Conservation (phyloP, 2,113 vertebrate species). For the Archilochus colubris region DNA sequence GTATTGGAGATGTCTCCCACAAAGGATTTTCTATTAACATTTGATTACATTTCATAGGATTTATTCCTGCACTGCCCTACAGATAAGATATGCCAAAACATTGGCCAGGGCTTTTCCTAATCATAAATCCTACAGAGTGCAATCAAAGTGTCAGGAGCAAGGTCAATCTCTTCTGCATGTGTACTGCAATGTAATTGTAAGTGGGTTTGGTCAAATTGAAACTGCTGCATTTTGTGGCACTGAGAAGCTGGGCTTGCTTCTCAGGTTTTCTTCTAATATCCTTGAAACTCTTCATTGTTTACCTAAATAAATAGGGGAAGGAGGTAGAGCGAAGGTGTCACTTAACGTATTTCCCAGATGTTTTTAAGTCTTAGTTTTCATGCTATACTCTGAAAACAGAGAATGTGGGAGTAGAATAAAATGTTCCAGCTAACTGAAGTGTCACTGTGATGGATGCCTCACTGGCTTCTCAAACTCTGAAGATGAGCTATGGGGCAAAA, state of each 20-base stretch:
- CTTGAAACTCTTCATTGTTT: not conserved
- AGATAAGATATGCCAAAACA: slow-evolving; percentile 40
- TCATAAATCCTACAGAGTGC: slow-evolving; percentile 43
- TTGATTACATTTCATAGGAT: slow-evolving; percentile 62
- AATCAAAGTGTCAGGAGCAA: slow-evolving; percentile 35
- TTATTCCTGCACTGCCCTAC: slow-evolving; percentile 34
- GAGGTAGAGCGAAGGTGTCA: not conserved
- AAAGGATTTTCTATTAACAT: slow-evolving; percentile 39
- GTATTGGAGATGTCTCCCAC: slow-evolving; percentile 3
- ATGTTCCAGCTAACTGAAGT: not conserved
- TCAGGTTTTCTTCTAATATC: not conserved
- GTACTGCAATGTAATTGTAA: not conserved
- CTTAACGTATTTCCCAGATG: not conserved
- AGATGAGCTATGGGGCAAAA: not conserved
- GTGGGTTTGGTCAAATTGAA: not conserved
- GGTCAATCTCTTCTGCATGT: not conserved
- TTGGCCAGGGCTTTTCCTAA: slow-evolving; percentile 1
- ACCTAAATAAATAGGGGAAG: not conserved
- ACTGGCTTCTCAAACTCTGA: not conserved
- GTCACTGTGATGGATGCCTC: not conserved
- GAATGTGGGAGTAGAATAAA: not conserved
- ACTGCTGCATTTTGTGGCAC: not conserved
- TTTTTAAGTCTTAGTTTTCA: not conserved
- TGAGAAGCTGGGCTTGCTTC: not conserved
- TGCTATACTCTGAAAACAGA: not conserved